Evolutionary conservation across 2,888 invertebrate species (phyloP).

Genomic region (Lithodes maja): DNA sequence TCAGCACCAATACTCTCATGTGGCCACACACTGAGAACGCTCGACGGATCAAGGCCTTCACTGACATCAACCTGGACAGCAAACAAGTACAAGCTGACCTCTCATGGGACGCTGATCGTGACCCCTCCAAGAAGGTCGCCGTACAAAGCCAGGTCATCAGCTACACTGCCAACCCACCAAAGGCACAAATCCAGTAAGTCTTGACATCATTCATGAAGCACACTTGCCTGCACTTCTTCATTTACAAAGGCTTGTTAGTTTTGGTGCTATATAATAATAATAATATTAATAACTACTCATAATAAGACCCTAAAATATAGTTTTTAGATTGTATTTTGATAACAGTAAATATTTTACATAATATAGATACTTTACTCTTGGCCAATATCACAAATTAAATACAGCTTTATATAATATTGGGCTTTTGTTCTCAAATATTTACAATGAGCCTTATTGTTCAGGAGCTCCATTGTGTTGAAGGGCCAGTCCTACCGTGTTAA

Average conservation of each 20-base stretch:
- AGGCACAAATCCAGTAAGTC: conserved; percentile 24
- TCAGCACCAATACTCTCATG: conserved; percentile 15
- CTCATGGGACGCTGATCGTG: conserved; percentile 45
- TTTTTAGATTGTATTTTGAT: too few species aligned
- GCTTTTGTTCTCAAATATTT: background rate
- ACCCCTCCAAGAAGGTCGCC: conserved; percentile 14
- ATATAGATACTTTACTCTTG: too few species aligned
- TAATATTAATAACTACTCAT: too few species aligned
- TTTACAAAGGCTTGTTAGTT: too few species aligned
- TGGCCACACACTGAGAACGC: background rate
- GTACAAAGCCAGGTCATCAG: background rate
- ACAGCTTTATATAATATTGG: too few species aligned
- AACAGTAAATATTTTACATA: too few species aligned
- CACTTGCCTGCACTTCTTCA: too few species aligned
- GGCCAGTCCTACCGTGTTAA: background rate
- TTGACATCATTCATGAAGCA: background rate
- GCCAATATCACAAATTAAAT: too few species aligned
- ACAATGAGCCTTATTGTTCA: background rate
- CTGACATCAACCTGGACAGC: conserved; percentile 20
- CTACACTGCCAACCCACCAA: background rate
- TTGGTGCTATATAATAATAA: too few species aligned
- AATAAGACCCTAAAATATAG: too few species aligned
- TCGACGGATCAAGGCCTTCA: conserved; percentile 27
- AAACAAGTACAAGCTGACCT: conserved; percentile 10
- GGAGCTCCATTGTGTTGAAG: background rate